These are phyloP conservation scores for Diplazon laetatorius DNA, from an alignment of 2,888 invertebrate species.

Conservation along the genomic window DNA sequence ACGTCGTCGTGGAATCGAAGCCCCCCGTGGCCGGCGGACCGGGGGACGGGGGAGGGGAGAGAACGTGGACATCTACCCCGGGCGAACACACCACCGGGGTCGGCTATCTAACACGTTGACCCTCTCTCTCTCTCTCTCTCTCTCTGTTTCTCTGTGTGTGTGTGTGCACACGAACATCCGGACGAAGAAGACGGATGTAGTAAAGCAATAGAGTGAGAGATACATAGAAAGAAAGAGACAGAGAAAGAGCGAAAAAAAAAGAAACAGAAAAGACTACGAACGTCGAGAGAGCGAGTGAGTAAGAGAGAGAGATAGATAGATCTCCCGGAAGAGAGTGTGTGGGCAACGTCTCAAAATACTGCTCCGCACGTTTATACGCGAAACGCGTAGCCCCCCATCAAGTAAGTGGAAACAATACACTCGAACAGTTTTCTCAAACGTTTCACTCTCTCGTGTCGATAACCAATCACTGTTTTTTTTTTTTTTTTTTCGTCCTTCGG, in stretches of 20 bases:
- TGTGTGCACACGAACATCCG: no score
- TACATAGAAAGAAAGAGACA: conserved; percentile 27
- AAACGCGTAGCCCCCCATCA: conserved; percentile 70
- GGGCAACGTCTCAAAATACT: conserved; percentile 77
- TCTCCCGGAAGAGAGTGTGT: conserved; percentile 77
- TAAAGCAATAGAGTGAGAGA: conserved; percentile 14
- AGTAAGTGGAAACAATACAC: conserved; percentile 76
- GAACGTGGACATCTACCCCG: no score
- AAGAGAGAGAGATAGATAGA: conserved; percentile 48
- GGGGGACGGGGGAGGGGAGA: no score
- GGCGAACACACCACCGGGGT: no score
- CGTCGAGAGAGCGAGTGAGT: conserved; percentile 55
- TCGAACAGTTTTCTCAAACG: conserved; percentile 60
- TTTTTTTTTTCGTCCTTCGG: no score
- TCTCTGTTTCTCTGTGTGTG: no score
- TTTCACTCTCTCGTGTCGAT: conserved; percentile 19
- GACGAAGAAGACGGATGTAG: no score
- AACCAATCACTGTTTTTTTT: neutral
- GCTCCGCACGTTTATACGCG: conserved; percentile 66
- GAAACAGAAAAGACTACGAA: conserved; percentile 29
- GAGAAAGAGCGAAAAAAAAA: conserved; percentile 21
- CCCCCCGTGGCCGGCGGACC: no score
- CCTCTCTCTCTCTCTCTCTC: no score
- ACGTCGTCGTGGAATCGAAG: no score
- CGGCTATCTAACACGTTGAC: no score